Base-by-base conservation (phyloP, 2,888 invertebrate species). In the Plusia festucae region DNA sequence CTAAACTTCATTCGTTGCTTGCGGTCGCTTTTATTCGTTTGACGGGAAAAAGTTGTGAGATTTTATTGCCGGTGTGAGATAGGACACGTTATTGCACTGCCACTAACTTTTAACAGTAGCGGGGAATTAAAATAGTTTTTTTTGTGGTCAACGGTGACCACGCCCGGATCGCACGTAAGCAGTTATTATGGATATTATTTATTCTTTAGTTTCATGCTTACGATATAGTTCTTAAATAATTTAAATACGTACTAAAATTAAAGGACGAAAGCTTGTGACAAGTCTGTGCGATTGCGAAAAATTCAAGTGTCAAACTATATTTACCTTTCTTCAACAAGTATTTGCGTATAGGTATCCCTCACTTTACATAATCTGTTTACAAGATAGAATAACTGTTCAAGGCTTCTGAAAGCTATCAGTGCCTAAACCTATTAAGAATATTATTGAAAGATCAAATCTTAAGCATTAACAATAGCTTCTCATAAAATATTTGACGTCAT, bases 51-150 rank as follows among this genome's bases (percentile, higher is more conserved):
- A 94, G 93, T 95, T 94, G 91, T 76, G 86, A 89, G 92, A 87
- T 91, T 94, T 94, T 94, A 94, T 94, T 91, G 86, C 92, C 93
- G 91, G 93, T 93, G 93, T 91, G 94, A 93, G 92, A 93, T 93
- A 93, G 93, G 92, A 93, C 89, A 88, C 93, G 93, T 93, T 94
- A 94, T 94, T 91, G 94, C 92, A 87, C 90, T 88, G 46, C 46
- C 20, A 49, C 20, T 49, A 93, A 94, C 91, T 94, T 93, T 92
- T 81, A 88, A 86, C 87, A 85, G 86, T 87, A 83, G 88, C 80
- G 83, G 86, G n/a, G 87, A 90, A 93, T 93, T 92, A 93, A 93
- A 93, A 93, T 91, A 87, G 72, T 66, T 88, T 86, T 87, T 91
- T 91, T 91, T 91, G 90, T 87, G 91, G 93, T 92, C 89, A 90